Conservation (phyloP, 2,888 invertebrate species). For the Oscheius sp. region DNA sequence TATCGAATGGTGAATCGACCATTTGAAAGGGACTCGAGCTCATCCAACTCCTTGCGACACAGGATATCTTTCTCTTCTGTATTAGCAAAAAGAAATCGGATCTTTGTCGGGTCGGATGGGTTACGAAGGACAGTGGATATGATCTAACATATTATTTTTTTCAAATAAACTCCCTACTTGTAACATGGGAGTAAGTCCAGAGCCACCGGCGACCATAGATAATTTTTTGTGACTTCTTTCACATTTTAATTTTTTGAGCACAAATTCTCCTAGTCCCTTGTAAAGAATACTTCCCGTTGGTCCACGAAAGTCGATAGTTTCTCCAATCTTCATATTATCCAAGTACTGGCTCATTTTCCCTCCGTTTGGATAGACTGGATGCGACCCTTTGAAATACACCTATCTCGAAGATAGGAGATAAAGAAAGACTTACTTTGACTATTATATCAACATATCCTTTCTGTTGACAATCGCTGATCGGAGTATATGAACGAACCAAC, state of each 20-base stretch:
- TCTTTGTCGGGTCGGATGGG: constrained; percentile 80
- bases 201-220: constrained; percentile 91
- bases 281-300: constrained; percentile 77
- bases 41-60: constrained; percentile 77
- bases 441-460: constrained; percentile 90
- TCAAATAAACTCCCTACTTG: constrained; percentile 74
- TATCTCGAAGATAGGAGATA: constrained; percentile 68
- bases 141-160: constrained; percentile 72
- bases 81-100: constrained; percentile 90
- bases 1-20: constrained; percentile 74
- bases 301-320: constrained; percentile 84
- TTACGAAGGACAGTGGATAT: constrained; percentile 85
- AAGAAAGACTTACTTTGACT: constrained; percentile 79
- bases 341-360: constrained; percentile 96
- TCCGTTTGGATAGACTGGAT: constrained; percentile 90
- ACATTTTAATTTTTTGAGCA: constrained; percentile 84
- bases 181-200: constrained; percentile 95
- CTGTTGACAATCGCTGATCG: constrained; percentile 93
- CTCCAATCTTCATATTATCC: constrained; percentile 86
- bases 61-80: constrained; percentile 93
- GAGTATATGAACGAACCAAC: constrained; percentile 94
- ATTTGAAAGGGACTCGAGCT: constrained; percentile 39
- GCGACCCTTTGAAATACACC: constrained; percentile 93
- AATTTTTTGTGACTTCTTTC: constrained; percentile 76
- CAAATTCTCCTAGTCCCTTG: constrained; percentile 78